These are phyloP conservation scores for Lethrus apterus DNA, from an alignment of 1,140 invertebrate genomes.

Conservation along the genomic window DNA sequence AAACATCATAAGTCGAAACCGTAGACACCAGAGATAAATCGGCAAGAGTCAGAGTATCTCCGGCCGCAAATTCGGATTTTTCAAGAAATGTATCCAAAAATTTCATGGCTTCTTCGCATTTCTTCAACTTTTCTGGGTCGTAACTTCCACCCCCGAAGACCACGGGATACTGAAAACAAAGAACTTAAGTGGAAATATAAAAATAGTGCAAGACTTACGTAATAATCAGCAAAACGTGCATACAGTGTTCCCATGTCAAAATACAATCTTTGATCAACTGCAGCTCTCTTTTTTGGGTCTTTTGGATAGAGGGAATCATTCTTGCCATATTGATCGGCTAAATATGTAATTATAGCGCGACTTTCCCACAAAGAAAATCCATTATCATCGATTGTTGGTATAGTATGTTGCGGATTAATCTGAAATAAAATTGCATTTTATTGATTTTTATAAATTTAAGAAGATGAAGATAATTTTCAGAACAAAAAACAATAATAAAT, in stretches of 20 bases:
- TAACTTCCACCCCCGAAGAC: conserved; percentile 55
- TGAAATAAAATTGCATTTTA: too few species aligned
- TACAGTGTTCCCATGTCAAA: conserved; percentile 69
- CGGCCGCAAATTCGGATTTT: conserved; percentile 56
- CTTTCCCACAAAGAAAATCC: conserved; percentile 61
- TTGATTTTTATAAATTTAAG: too few species aligned
- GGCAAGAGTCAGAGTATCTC: conserved; percentile 63
- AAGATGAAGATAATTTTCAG: too few species aligned
- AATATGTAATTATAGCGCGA: conserved; percentile 64
- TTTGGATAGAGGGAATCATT: conserved; percentile 66
- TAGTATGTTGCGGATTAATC: conserved; percentile 62
- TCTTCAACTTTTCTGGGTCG: conserved; percentile 56
- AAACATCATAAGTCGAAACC: conserved; percentile 58
- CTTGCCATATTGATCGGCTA: conserved; percentile 65
- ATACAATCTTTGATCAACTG: conserved; percentile 65
- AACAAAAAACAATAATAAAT: too few species aligned
- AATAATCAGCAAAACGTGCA: conserved; percentile 54
- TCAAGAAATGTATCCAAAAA: conserved; percentile 63
- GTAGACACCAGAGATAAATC: conserved; percentile 55
- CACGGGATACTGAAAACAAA: conserved; percentile 56
- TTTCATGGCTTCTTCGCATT: conserved; percentile 53
- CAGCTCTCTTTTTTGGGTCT: conserved; percentile 58
- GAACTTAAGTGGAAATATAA: neutral
- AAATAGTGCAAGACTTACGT: conserved; percentile 43
- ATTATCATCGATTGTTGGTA: conserved; percentile 62